Evolutionary conservation across 2,888 invertebrate genomes (phyloP).

Genomic region (Pterobdella sp.): DNA sequence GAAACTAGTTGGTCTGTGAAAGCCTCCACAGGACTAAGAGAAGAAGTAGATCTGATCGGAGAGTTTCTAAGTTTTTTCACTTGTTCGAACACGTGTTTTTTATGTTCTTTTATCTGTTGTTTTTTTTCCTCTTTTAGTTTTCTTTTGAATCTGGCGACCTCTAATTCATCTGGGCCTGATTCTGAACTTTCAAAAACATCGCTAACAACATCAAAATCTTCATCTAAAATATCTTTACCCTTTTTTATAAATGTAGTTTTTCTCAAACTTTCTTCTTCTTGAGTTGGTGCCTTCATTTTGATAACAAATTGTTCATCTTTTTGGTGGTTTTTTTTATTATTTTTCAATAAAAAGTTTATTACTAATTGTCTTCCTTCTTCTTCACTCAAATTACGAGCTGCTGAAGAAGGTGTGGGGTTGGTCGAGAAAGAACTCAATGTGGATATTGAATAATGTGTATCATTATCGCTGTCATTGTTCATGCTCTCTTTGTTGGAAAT

Average conservation of each 20-base stretch:
- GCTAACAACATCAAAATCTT: not conserved
- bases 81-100: not conserved
- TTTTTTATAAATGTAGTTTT: conserved; percentile 4
- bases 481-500: not conserved
- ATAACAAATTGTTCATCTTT: not conserved
- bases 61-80: not conserved
- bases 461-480: too few species aligned
- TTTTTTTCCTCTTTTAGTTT: not conserved
- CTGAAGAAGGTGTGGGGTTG: not conserved
- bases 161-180: not conserved
- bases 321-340: not conserved
- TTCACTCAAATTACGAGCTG: not conserved
- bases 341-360: not conserved
- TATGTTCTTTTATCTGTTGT: not conserved
- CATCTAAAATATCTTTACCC: not conserved
- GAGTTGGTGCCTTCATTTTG: not conserved
- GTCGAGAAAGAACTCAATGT: not conserved
- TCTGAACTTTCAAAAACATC: conserved; percentile 12
- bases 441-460: too few species aligned
- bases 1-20: too few species aligned
- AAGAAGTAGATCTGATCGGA: too few species aligned
- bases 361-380: conserved; percentile 8
- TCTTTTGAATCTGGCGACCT: not conserved
- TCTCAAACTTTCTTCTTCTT: conserved; percentile 3
- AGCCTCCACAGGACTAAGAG: too few species aligned